A percentile compares a stretch with the other conserved stretches of the same genome.
phyloP scores from a whole-genome alignment of 2,888 invertebrate species.

The Halictus quadricinctus region DNA sequence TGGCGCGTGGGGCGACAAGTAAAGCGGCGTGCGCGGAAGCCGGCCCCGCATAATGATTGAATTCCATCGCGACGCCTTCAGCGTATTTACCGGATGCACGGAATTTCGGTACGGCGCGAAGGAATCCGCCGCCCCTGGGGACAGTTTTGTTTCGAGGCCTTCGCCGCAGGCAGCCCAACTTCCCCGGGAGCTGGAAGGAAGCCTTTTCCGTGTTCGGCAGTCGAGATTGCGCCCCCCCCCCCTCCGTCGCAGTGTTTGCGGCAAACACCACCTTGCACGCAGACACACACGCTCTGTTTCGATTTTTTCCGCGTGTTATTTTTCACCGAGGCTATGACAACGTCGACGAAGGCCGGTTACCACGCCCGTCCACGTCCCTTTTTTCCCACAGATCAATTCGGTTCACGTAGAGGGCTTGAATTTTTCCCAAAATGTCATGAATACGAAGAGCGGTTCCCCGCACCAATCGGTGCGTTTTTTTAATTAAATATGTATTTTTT shows the following conservation, averaged over 20 bases:
- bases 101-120: conserved; percentile 65
- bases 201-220: not conserved
- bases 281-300: conserved; percentile 7
- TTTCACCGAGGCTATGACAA: conserved; percentile 19
- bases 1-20: conserved; percentile 52
- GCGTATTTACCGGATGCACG: conserved; percentile 70
- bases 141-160: conserved; percentile 62
- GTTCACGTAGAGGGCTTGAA: conserved; percentile 60
- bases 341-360: conserved; percentile 7
- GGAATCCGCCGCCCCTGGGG: conserved; percentile 61
- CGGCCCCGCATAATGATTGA: conserved; percentile 73
- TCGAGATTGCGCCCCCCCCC: not conserved
- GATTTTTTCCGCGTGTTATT: conserved; percentile 41
- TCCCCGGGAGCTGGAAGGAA: conserved; percentile 8
- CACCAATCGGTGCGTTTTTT: conserved; percentile 18
- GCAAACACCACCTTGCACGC: not conserved
- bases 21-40: conserved; percentile 52
- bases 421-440: conserved; percentile 57
- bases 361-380: not conserved
- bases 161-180: conserved; percentile 8
- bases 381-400: conserved; percentile 40
- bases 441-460: conserved; percentile 49
- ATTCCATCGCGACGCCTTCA: conserved; percentile 71
- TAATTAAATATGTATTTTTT: not conserved
- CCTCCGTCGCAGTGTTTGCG: conserved; percentile 12